Conservation (phyloP, 2,113 vertebrate genomes). For the Lamprologus ornatipinnis region DNA sequence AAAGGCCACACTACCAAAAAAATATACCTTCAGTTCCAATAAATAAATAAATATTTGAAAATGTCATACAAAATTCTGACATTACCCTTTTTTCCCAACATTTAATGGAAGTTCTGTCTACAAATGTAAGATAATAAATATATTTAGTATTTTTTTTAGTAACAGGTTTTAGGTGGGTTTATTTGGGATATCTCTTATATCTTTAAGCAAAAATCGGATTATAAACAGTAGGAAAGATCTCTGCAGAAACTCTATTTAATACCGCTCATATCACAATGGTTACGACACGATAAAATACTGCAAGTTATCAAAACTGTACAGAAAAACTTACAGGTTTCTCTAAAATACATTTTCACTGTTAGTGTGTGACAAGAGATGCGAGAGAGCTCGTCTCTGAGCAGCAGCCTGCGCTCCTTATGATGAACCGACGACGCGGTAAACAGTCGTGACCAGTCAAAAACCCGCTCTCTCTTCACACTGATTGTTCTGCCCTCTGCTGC, state of each 20-base stretch:
- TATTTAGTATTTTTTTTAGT: conserved; percentile 63
- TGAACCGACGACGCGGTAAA: neutral
- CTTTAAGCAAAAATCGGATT: conserved; percentile 83
- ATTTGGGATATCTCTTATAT: conserved; percentile 72
- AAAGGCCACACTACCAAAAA: conserved; percentile 70
- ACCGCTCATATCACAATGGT: conserved; percentile 90
- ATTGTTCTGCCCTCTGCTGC: conserved; percentile 26
- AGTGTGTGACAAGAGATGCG: conserved; percentile 70
- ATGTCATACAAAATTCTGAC: conserved; percentile 71
- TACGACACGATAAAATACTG: conserved; percentile 96
- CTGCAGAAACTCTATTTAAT: conserved; percentile 86
- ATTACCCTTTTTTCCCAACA: conserved; percentile 61
- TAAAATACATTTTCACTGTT: conserved; percentile 95
- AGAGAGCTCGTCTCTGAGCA: conserved; percentile 17
- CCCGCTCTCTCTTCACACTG: neutral
- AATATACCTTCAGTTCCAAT: conserved; percentile 63
- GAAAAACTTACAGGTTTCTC: conserved; percentile 90
- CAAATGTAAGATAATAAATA: conserved; percentile 79
- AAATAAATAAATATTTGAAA: conserved; percentile 77
- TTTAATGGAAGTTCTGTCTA: conserved; percentile 73
- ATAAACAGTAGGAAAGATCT: conserved; percentile 95
- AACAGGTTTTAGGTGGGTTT: conserved; percentile 65
- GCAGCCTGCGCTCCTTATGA: conserved; percentile 16
- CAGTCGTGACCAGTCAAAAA: conserved; percentile 4
- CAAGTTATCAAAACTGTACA: conserved; percentile 98